Evolutionary conservation across 2,888 invertebrate genomes (phyloP).

Genomic region (Pollenia amentaria): DNA sequence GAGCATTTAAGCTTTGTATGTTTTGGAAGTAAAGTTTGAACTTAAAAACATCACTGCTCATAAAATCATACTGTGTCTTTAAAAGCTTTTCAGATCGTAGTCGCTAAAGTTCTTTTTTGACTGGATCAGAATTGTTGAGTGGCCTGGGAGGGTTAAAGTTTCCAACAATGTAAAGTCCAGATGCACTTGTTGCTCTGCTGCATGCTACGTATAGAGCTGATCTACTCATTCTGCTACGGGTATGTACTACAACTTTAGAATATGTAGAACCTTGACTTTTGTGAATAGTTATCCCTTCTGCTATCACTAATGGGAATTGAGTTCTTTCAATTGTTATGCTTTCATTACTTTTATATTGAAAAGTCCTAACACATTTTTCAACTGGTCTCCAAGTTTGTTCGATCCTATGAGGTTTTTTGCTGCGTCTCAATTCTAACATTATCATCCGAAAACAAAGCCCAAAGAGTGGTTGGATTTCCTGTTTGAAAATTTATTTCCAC

Average conservation of each 20-base stretch:
- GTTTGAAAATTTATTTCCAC: background rate
- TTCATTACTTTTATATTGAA: conserved; percentile 42
- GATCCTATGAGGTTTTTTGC: conserved; percentile 9
- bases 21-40: too few species aligned
- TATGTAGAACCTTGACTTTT: background rate
- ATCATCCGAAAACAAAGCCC: conserved; percentile 29
- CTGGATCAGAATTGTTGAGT: too few species aligned
- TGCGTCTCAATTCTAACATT: conserved; percentile 11
- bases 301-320: conserved; percentile 51
- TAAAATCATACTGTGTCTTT: too few species aligned
- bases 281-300: background rate
- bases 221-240: background rate
- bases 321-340: conserved; percentile 40
- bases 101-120: too few species aligned
- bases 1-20: too few species aligned
- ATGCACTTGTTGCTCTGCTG: background rate
- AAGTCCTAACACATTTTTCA: conserved; percentile 24
- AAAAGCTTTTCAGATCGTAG: too few species aligned
- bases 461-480: conserved; percentile 1
- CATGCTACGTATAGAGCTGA: background rate
- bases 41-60: too few species aligned
- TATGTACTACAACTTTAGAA: background rate
- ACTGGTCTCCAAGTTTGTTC: conserved; percentile 48
- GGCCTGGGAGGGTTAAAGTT: too few species aligned
- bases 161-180: too few species aligned